Percentiles rank a stretch among this genome's conserved stretches.
These are phyloP conservation scores for Erebia epiphron DNA, from an alignment of 2,888 invertebrate genomes.

Conservation along the genomic window DNA sequence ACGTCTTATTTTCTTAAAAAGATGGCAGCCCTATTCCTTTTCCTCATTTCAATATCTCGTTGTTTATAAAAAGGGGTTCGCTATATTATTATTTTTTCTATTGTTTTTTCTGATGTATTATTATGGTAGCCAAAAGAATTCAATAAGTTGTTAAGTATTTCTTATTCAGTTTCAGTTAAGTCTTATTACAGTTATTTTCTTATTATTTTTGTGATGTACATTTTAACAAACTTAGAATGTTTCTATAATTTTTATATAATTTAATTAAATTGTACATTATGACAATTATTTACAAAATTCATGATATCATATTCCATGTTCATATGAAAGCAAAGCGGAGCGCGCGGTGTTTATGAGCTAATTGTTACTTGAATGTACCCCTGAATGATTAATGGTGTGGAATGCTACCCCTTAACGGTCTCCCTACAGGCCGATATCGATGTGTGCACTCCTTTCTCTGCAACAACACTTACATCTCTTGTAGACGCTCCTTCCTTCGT, in stretches of 20 bases:
- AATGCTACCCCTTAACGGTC: slow-evolving; percentile 69
- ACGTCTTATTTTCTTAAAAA: not conserved
- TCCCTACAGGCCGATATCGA: slow-evolving; percentile 54
- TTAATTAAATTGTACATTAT: no score
- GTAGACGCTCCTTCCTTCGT: slow-evolving; percentile 82
- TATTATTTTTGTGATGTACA: no score
- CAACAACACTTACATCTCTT: slow-evolving; percentile 68
- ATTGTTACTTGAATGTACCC: slow-evolving; percentile 68
- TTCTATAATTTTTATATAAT: not conserved
- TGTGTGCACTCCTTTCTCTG: slow-evolving; percentile 76
- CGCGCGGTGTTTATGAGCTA: slow-evolving; percentile 67
- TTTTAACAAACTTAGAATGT: no score
- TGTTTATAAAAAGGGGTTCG: not conserved
- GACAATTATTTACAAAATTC: not conserved
- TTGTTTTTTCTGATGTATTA: no score
- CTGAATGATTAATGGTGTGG: slow-evolving; percentile 75
- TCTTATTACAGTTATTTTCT: no score
- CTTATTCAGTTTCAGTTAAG: no score
- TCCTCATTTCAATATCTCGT: not conserved
- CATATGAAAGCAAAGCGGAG: slow-evolving; percentile 62
- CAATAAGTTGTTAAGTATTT: no score
- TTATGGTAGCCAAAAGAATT: no score
- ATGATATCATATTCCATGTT: slow-evolving; percentile 33
- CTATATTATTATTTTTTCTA: not conserved
- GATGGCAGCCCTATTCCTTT: slow-evolving; percentile 3